Evolutionary conservation across 2,888 invertebrate genomes (phyloP), one percentile per base, ranked within the genome.

Genomic region (Ophonus ardosiacus): DNA sequence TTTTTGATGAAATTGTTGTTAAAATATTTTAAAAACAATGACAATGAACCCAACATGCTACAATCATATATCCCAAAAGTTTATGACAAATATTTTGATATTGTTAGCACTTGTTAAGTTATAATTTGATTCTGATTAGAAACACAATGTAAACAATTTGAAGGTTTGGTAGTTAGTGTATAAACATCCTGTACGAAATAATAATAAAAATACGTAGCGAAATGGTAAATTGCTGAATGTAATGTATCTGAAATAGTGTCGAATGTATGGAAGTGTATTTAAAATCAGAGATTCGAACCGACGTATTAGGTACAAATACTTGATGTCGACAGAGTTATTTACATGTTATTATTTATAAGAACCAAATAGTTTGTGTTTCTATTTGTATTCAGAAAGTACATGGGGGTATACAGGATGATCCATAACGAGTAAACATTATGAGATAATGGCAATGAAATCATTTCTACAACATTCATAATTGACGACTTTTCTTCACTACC

Each of bases 181-280:
- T 43, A 74, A 74, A 74, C 71, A 74, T 74, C 71, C 71, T 74
- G 71, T 18, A 74, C 17, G 71, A 74, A 21, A 74, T 43, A 74
- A 43, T 74, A 43, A 68, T 24, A 65, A 65, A 65, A 31, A 63
- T 63, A 74, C 21, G 71, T 63, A 43, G 71, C 18, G 10, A 43
- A 43, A 74, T 18, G 63, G 71, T 43, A 21, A 38, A 68, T 63
- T 38, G 24, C 31, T 43, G 15, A 43, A 17, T 43, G 17, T 17
- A 43, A 74, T 74, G 71, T 43, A 74, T 74, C 40, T 51, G 43
- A 51, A 24, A 24, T 13, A 13, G 63, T 63, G 63, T 63, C 59
- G 24, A 63, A 63, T 63, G 63, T 63, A 63, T 63, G 63, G 63
- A 13, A 21, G 63, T 24, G 18, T 59, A 59, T 51, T 51, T 51